Conservation (phyloP, 1,140 invertebrate genomes). For the Euglossa dilemma region DNA sequence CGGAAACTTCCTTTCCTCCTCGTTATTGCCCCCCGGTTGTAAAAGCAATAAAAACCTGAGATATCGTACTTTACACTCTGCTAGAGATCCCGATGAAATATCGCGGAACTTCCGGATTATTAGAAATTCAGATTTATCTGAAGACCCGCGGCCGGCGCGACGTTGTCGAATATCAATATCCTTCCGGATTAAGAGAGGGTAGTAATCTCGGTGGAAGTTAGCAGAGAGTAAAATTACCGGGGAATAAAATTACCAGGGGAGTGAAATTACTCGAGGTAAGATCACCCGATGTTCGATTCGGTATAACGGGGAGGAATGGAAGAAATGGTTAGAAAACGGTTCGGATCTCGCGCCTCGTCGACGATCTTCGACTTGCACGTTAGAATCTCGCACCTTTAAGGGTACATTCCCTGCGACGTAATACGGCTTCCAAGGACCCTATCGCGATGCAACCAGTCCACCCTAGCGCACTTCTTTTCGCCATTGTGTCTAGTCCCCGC, state of each 20-base stretch:
- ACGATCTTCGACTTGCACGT: not conserved
- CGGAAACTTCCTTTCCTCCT: not conserved
- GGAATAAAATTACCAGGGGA: no score
- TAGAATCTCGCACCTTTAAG: conserved; percentile 2
- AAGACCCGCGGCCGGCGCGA: no score
- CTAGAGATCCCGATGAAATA: no score
- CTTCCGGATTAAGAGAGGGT: no score
- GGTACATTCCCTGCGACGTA: not conserved
- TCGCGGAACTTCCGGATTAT: no score
- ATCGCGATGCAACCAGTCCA: conserved; percentile 12
- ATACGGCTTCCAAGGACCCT: conserved; percentile 26
- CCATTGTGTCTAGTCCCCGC: conserved; percentile 1
- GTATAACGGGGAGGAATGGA: no score
- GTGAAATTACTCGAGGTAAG: no score
- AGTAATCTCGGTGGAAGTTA: no score
- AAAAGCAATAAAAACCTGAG: not conserved
- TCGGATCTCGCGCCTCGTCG: not conserved
- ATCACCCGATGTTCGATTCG: no score
- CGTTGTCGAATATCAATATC: no score
- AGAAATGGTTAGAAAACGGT: not conserved
- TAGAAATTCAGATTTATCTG: no score
- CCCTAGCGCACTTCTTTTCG: not conserved
- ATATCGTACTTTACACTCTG: not conserved
- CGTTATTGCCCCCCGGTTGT: not conserved
- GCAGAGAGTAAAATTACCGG: no score